A percentile compares a stretch with the other conserved stretches of the same genome.
Conservation (phyloP, 2,113 vertebrate species). For the Otocyon megalotis region DNA sequence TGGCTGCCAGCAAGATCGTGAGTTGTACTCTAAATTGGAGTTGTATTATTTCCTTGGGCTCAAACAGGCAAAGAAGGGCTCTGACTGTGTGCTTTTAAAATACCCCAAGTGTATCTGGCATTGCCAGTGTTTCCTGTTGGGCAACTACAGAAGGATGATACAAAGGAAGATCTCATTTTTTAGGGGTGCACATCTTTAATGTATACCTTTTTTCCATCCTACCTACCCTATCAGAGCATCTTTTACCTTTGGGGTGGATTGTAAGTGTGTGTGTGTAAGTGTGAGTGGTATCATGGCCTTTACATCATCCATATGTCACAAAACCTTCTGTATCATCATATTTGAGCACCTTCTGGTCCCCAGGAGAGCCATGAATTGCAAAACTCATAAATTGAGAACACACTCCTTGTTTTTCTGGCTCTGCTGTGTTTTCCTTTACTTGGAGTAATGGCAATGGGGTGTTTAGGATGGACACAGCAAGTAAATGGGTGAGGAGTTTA, state of each 20-base stretch:
- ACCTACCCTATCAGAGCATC: not conserved
- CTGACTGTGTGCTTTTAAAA: not conserved
- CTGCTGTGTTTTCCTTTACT: not conserved
- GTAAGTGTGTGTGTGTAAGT: not conserved
- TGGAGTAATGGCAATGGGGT: not conserved
- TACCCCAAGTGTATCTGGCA: too few relatives aligned
- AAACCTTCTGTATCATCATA: not conserved
- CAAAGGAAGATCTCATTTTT: not conserved
- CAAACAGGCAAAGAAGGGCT: not conserved
- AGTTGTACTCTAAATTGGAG: not conserved
- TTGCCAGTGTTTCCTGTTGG: too few relatives aligned
- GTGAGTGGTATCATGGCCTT: rapidly evolving
- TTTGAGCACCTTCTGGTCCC: not conserved
- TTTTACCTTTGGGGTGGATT: not conserved
- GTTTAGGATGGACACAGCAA: not conserved
- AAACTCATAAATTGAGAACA: not conserved
- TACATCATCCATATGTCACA: not conserved
- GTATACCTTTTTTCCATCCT: too few relatives aligned
- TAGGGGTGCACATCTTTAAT: not conserved
- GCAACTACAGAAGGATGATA: not conserved
- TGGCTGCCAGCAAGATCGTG: not conserved
- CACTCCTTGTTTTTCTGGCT: not conserved
- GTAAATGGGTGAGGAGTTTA: not conserved
- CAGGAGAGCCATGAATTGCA: not conserved
- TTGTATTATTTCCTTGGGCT: not conserved